Base-by-base conservation (phyloP, 2,113 vertebrate species). In the Thunnus thynnus region DNA sequence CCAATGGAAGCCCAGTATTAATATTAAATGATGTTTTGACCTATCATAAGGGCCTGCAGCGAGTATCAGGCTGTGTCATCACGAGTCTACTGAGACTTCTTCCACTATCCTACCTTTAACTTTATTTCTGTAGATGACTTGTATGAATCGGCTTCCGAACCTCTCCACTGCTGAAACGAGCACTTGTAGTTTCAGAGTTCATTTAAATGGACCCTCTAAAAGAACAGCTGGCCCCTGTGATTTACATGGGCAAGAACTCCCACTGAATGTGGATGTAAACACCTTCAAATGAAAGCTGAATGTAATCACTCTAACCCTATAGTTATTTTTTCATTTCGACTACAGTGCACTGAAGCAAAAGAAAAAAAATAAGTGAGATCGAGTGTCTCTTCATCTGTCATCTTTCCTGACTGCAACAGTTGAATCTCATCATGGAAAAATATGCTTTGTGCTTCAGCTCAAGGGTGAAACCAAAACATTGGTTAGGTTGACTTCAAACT, bases 291-390 rank as follows among this genome's bases (percentile, higher is more conserved):
- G 61, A 51, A 66, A 58, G 25, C 13, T 50, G 7, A 46, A 65
- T 25, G n/a, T 46, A 47, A 30, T 16, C 61, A 84, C 12, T 73
- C 52, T 41, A 9, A 36, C 61, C 2, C 25, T 7, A 22, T 20
- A 4, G 13, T 60, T 46, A 55, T 52, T 54, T 41, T 57, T 74
- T 69, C 3, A 60, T 80, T 72, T 65, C 13, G 71, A 58, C 56
- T 72, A 13, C 78, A 62, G 27, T 51, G 20, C 50, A 51, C 14
- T 16, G n/a, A 14, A 50, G 32, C 57, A 44, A 7, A 56, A 0
- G 56, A 16, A 67, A 50, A 63, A 48, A 20, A 56, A 30, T 9
- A 32, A 20, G 13, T 30, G 17, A 27, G 11, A 46, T 48, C 20
- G 25, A 41, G 36, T 41, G 36, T 36, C 20, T 20, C 20, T 20